These are phyloP conservation scores for Brachyptera risi DNA, from an alignment of 2,888 invertebrate genomes.

Conservation along the genomic window DNA sequence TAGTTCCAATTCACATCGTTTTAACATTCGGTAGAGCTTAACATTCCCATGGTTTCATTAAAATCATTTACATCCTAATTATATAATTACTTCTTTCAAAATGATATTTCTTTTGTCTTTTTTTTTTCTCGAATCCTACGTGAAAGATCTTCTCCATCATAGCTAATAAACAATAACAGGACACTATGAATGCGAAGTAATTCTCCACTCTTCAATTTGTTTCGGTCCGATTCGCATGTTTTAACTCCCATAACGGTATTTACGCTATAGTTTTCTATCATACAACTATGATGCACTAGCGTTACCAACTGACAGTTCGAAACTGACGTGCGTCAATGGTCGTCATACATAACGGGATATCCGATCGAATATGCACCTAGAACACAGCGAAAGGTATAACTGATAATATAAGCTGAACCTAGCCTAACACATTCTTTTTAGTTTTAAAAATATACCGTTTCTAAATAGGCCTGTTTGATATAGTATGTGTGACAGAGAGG, in stretches of 20 bases:
- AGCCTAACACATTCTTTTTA: slow-evolving; percentile 3
- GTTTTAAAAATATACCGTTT: slow-evolving; percentile 4
- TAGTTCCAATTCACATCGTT: not conserved
- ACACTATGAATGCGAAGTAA: not conserved
- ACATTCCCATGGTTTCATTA: not conserved
- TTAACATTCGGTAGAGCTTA: not conserved
- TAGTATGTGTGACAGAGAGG: too few species aligned
- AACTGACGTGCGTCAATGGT: too few species aligned
- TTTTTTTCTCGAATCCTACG: not conserved
- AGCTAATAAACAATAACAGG: slow-evolving; percentile 15
- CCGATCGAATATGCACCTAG: too few species aligned
- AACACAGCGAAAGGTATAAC: too few species aligned
- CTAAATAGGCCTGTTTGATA: too few species aligned
- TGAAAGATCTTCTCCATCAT: slow-evolving; percentile 9
- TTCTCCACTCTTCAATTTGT: slow-evolving; percentile 8
- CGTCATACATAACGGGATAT: too few species aligned
- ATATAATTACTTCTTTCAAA: not conserved
- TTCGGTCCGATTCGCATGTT: slow-evolving; percentile 14
- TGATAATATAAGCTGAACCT: too few species aligned
- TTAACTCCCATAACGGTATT: too few species aligned
- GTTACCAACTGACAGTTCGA: too few species aligned
- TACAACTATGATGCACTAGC: too few species aligned
- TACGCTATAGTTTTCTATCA: too few species aligned
- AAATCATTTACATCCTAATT: not conserved
- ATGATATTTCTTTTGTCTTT: slow-evolving; percentile 14